Percentiles rank a stretch among this genome's conserved stretches.
phyloP scores from a whole-genome alignment of 2,797 vertebrate species.

The Pangasius sanitwongsei region DNA sequence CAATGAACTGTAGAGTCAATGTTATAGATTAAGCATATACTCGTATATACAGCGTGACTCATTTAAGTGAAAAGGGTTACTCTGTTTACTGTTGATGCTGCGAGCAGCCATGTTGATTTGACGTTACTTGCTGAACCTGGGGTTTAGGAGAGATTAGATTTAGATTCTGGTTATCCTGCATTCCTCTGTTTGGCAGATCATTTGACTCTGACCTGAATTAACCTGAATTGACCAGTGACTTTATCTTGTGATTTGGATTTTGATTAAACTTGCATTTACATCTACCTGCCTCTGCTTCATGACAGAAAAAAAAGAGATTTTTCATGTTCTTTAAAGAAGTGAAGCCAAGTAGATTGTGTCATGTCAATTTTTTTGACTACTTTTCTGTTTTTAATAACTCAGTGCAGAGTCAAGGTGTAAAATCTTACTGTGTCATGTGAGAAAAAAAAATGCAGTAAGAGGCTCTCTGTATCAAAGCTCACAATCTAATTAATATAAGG shows the following conservation, averaged over 20 bases:
- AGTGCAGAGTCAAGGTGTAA: neutral
- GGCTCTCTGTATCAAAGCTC: neutral
- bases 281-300: neutral
- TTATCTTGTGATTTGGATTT: neutral
- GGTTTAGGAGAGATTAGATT: neutral
- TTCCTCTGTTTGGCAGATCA: neutral
- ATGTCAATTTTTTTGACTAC: neutral
- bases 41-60: neutral
- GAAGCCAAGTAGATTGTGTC: neutral
- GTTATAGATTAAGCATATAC: neutral
- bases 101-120: no score
- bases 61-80: no score
- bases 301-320: neutral
- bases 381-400: neutral
- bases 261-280: neutral
- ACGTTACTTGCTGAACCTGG: no score
- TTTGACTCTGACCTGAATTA: neutral
- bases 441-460: neutral
- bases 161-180: neutral
- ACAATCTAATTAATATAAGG: neutral
- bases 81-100: no score
- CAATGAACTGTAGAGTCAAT: no score
- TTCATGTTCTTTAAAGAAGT: neutral
- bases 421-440: neutral
- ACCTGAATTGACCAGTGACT: neutral